A percentile compares a stretch with the other conserved stretches of the same genome.
phyloP scores from a whole-genome alignment of 2,113 vertebrate genomes.

The Felis catus region DNA sequence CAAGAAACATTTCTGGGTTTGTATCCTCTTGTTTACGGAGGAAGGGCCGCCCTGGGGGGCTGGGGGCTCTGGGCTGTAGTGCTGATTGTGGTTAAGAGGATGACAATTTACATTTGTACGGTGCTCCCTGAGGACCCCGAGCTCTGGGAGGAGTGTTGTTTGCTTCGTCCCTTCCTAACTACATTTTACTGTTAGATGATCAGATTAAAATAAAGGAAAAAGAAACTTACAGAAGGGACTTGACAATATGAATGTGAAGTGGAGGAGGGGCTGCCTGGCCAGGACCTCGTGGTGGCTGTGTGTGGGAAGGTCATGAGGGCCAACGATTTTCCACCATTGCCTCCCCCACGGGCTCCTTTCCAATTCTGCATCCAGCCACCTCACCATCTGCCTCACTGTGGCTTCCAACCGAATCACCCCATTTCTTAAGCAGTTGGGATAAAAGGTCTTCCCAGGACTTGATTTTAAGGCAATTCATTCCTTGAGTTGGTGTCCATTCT shows the following conservation, averaged over 20 bases:
- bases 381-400: not conserved
- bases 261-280: not conserved
- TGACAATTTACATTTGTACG: not conserved
- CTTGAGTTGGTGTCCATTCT: not conserved
- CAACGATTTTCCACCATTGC: not conserved
- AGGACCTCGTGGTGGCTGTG: not conserved
- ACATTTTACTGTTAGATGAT: not conserved
- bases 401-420: not conserved
- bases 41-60: not conserved
- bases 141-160: not conserved
- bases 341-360: not conserved
- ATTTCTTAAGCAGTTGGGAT: not conserved
- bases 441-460: not conserved
- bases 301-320: fast-evolving
- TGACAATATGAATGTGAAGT: fast-evolving
- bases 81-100: not conserved
- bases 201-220: not conserved
- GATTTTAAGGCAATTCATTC: not conserved
- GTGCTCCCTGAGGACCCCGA: not conserved
- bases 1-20: not conserved
- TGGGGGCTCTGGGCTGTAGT: not conserved
- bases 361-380: not conserved
- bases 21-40: slow-evolving; percentile 17
- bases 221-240: not conserved
- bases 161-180: not conserved